These are phyloP conservation scores for Capromys pilorides DNA, from an alignment of 2,797 vertebrate species.

Conservation along the genomic window DNA sequence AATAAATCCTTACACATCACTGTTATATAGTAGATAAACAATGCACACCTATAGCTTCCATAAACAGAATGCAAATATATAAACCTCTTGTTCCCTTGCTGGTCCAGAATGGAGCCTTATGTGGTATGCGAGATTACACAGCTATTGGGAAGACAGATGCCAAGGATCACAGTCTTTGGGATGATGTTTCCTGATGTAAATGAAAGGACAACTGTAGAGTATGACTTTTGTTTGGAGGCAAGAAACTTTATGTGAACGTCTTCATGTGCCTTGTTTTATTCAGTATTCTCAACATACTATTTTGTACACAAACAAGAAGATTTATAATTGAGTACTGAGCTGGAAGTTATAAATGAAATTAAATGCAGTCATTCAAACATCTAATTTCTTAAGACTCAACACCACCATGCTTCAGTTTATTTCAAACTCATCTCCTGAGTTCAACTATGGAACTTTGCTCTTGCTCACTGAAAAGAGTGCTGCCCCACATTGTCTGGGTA, in stretches of 20 bases:
- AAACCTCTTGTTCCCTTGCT: neutral
- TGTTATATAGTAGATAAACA: slow-evolving; percentile 15
- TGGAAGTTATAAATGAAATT: neutral
- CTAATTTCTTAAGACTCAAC: slow-evolving; percentile 5
- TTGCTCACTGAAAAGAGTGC: neutral
- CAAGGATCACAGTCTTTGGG: neutral
- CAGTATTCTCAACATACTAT: neutral
- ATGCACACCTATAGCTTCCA: neutral
- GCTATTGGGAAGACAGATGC: slow-evolving; percentile 31
- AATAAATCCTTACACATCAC: neutral
- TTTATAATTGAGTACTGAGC: neutral
- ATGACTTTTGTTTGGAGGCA: neutral
- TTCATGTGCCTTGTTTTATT: neutral
- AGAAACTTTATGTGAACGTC: neutral
- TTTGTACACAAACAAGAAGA: neutral
- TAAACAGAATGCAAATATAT: slow-evolving; percentile 22
- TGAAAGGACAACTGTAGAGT: neutral
- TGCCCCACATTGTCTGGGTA: neutral
- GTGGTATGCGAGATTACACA: neutral
- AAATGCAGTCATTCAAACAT: neutral
- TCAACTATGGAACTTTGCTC: neutral
- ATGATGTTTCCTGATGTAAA: neutral
- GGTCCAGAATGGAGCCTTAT: slow-evolving; percentile 3
- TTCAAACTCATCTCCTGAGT: neutral
- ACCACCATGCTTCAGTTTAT: neutral